Evolutionary conservation across 2,113 vertebrate genomes (phyloP).

Genomic region (Bostrychus sinensis): DNA sequence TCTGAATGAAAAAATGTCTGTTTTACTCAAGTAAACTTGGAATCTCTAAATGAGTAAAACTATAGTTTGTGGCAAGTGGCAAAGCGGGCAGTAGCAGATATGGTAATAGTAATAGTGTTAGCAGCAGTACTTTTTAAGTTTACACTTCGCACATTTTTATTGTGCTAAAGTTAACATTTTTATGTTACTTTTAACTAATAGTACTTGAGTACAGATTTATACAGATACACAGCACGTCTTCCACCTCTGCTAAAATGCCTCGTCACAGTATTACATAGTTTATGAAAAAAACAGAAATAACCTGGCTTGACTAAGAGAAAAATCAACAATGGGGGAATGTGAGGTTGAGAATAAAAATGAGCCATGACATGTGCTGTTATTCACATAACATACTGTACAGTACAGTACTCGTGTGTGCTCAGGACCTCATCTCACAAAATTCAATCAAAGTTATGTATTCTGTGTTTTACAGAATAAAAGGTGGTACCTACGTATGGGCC

Average conservation of each 20-base stretch:
- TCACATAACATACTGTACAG: constrained; percentile 8
- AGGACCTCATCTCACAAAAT: too few relatives aligned
- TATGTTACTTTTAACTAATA: not conserved
- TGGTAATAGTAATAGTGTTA: too few relatives aligned
- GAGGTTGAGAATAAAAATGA: constrained; percentile 44
- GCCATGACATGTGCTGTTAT: constrained; percentile 22
- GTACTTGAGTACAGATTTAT: not conserved
- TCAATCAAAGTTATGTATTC: constrained; percentile 2
- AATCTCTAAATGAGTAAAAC: too few relatives aligned
- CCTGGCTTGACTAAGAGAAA: constrained; percentile 37
- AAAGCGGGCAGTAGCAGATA: too few relatives aligned
- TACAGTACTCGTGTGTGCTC: not conserved
- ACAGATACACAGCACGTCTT: too few relatives aligned
- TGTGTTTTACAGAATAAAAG: constrained; percentile 32
- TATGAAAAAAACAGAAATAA: constrained; percentile 28
- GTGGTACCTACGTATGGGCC: constrained; percentile 86
- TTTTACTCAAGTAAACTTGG: too few relatives aligned
- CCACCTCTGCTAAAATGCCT: too few relatives aligned
- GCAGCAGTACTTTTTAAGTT: too few relatives aligned
- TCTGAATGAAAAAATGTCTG: too few relatives aligned
- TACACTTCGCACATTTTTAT: too few relatives aligned
- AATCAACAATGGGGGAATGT: constrained; percentile 41
- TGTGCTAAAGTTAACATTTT: too few relatives aligned
- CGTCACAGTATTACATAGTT: constrained; percentile 45
- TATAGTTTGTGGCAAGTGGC: too few relatives aligned